phyloP scores from a whole-genome alignment of 2,797 vertebrate species.

The Neosilurus hyrtlii region DNA sequence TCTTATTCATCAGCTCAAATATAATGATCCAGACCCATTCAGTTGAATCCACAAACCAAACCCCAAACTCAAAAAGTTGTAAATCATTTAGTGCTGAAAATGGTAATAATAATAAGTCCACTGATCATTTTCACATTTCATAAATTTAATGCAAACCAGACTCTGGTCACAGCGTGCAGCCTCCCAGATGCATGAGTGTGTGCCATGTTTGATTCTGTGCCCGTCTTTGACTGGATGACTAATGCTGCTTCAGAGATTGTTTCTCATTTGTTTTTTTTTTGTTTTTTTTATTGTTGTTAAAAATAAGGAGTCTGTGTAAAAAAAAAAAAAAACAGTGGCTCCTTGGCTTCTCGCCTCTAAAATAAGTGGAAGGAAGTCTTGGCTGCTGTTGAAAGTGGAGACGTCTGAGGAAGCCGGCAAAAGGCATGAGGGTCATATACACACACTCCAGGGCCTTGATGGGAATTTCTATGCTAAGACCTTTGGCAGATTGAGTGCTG shows the following conservation, averaged over 20 bases:
- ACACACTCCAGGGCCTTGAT: background rate
- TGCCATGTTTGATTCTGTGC: background rate
- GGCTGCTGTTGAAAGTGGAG: conserved; percentile 23
- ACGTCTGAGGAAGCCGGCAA: conserved; percentile 29
- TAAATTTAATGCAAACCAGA: conserved; percentile 17
- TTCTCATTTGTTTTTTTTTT: background rate
- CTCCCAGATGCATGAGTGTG: background rate
- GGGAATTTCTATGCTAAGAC: conserved; percentile 22
- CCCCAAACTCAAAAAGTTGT: background rate
- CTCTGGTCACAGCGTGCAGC: background rate
- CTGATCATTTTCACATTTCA: conserved; percentile 5
- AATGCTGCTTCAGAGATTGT: conserved; percentile 15
- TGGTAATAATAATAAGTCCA: background rate
- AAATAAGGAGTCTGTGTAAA: no score
- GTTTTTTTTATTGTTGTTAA: no score
- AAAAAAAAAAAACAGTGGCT: conserved; percentile 52
- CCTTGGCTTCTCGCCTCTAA: conserved; percentile 27
- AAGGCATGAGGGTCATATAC: background rate
- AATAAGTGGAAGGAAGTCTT: conserved; percentile 56
- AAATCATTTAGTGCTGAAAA: conserved; percentile 1
- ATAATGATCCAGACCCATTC: conserved; percentile 4
- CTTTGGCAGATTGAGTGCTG: conserved; percentile 14
- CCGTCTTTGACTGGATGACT: conserved; percentile 12
- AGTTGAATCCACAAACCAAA: background rate
- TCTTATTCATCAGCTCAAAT: background rate